Evolutionary conservation across 2,113 vertebrate species (phyloP), one percentile per base, ranked within the genome.

Genomic region (Mohoua ochrocephala): DNA sequence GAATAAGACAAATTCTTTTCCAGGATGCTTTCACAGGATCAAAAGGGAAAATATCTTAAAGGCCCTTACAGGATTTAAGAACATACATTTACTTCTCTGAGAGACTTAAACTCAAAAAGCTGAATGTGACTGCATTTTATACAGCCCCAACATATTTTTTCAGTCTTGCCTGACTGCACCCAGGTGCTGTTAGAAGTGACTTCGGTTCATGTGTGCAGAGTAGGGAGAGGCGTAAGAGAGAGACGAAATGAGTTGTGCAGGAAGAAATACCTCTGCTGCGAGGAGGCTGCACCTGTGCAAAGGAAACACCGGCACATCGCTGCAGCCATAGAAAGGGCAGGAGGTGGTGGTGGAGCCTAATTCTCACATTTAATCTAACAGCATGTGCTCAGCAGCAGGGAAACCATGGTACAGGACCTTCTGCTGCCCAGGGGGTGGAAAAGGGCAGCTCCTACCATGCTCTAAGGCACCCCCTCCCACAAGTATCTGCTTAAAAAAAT

Each of bases 201-300:
- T 53, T 52, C 7, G 13, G 50, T 67, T 39, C 1, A 1, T 3
- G 7, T 31, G 24, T 30, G 22, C 1, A 0, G 28, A 12, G 33
- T 15, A 87, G 39, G 13, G 41, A 85, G 70, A 68, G 26, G 47
- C 39, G 27, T 41, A 69, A 79, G 50, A 56, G 8, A 52, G 35
- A 75, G 9, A 39, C 3, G 80, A 90, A 90, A 76, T 60, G 45
- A 73, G 23, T 5, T 65, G n/a, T 0, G 10, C 22, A 74, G 71
- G 56, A 83, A 76, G n/a, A 79, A 91, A 68, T 37, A 79, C 8
- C 53, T 75, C 35, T 69, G 39, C 68, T 69, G 50, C 37, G 31
- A 92, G 47, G 10, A 61, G 42, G 21, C 24, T 77, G 10, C 47
- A 54, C 39, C 31, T 81, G 18, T 27, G 31, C 2, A 2, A 56